phyloP scores from a whole-genome alignment of 1,140 invertebrate genomes.

The Drosophila pruinosa region DNA sequence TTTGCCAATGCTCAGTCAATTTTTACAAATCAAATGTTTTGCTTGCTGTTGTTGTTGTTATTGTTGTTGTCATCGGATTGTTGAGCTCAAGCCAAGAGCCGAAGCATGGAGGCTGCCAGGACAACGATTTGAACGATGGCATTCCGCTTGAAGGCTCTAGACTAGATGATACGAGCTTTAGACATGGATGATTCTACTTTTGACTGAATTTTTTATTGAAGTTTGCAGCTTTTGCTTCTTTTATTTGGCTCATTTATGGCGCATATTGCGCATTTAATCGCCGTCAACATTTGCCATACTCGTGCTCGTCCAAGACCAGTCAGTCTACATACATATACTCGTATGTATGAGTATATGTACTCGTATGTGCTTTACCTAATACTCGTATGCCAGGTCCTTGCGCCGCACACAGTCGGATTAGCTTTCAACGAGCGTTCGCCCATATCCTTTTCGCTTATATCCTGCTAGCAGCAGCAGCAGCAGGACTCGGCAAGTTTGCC shows the following conservation, averaged over 20 bases:
- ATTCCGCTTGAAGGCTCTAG: constrained; percentile 52
- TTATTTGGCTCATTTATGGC: constrained; percentile 80
- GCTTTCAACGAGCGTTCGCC: constrained; percentile 34
- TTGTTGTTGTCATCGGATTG: constrained; percentile 25
- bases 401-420: constrained; percentile 27
- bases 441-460: neutral
- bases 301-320: neutral
- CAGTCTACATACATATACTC: neutral
- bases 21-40: constrained; percentile 74
- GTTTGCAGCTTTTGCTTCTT: constrained; percentile 45
- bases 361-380: constrained; percentile 24
- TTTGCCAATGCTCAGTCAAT: constrained; percentile 78
- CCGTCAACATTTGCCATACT: constrained; percentile 54
- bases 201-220: constrained; percentile 54
- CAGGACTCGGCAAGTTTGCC: constrained; percentile 40
- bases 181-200: constrained; percentile 12
- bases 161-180: constrained; percentile 19
- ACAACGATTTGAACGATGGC: constrained; percentile 32
- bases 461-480: neutral
- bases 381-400: constrained; percentile 12
- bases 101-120: constrained; percentile 41
- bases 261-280: constrained; percentile 78
- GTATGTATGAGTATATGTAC: constrained; percentile 7
- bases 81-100: constrained; percentile 17
- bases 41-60: constrained; percentile 19